These are phyloP conservation scores for Meandrina meandrites DNA, from an alignment of 92 coral and sea anemone species.

Conservation along the genomic window DNA sequence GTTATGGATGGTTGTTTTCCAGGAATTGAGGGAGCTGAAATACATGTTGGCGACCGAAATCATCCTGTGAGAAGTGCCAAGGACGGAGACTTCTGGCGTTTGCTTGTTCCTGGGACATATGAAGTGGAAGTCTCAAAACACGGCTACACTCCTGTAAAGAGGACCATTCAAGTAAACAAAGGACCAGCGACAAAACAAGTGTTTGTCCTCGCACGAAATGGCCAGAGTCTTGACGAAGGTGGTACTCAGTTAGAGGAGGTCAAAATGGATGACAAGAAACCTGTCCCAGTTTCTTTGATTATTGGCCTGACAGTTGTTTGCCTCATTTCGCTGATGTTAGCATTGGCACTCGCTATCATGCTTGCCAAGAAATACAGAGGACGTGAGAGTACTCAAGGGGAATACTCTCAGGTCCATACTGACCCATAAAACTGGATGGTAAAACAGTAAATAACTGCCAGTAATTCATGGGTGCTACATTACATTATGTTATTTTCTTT, in stretches of 20 bases:
- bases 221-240: slow-evolving; percentile 15
- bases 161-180: slow-evolving; percentile 46
- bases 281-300: slow-evolving; percentile 58
- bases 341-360: slow-evolving; percentile 74
- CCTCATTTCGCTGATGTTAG: slow-evolving; percentile 63
- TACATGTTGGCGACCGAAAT: slow-evolving; percentile 52
- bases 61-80: slow-evolving; percentile 74
- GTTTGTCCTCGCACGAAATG: slow-evolving; percentile 10
- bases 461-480: background rate
- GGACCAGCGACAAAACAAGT: slow-evolving; percentile 41
- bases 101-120: slow-evolving; percentile 73
- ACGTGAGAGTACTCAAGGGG: background rate
- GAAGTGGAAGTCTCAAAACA: slow-evolving; percentile 51
- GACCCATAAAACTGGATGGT: slow-evolving; percentile 18
- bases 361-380: slow-evolving; percentile 57
- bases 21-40: slow-evolving; percentile 73
- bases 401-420: slow-evolving; percentile 30
- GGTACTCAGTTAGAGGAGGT: slow-evolving; percentile 28
- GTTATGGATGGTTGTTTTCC: background rate
- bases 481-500: background rate
- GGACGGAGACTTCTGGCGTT: slow-evolving; percentile 97
- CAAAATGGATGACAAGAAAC: slow-evolving; percentile 42
- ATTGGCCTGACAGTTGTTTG: slow-evolving; percentile 79
- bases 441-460: background rate
- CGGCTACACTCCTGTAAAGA: slow-evolving; percentile 62